A percentile compares a stretch with the other conserved stretches of the same genome.
phyloP scores from a whole-genome alignment of 2,797 vertebrate genomes.

The Sebastes itinus region DNA sequence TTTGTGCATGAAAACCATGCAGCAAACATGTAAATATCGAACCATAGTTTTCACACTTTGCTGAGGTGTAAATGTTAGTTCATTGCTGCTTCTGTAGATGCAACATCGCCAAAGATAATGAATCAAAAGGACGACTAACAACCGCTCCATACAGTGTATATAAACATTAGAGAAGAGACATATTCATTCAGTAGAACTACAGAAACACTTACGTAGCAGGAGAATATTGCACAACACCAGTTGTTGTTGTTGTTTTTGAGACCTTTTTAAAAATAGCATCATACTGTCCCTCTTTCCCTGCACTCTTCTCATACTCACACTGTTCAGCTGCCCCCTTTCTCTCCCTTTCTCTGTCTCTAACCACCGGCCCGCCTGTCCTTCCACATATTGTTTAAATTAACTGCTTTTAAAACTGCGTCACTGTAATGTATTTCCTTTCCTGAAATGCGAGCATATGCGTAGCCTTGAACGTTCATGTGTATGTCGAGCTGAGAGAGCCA shows the following conservation, averaged over 20 bases:
- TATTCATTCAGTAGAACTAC: background rate
- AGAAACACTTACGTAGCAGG: background rate
- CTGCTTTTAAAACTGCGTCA: slow-evolving; percentile 50
- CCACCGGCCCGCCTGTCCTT: background rate
- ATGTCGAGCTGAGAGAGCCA: slow-evolving; percentile 23
- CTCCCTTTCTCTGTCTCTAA: background rate
- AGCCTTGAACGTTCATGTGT: background rate
- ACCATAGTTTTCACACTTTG: background rate
- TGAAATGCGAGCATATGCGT: slow-evolving; percentile 13
- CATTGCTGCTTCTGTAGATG: background rate
- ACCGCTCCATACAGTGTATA: background rate
- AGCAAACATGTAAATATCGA: background rate
- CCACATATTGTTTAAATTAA: slow-evolving; percentile 69
- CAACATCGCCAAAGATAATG: background rate
- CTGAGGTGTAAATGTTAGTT: background rate
- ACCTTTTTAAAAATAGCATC: background rate
- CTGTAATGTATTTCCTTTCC: slow-evolving; percentile 5
- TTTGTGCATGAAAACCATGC: background rate
- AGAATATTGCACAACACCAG: no score
- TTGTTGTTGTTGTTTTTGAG: background rate
- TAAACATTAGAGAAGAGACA: background rate
- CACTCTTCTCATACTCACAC: background rate
- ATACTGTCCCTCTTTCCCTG: background rate
- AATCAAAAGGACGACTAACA: no score
- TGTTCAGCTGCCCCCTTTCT: background rate